Evolutionary conservation across 2,888 invertebrate genomes (phyloP).

Genomic region (Panorpa germanica): DNA sequence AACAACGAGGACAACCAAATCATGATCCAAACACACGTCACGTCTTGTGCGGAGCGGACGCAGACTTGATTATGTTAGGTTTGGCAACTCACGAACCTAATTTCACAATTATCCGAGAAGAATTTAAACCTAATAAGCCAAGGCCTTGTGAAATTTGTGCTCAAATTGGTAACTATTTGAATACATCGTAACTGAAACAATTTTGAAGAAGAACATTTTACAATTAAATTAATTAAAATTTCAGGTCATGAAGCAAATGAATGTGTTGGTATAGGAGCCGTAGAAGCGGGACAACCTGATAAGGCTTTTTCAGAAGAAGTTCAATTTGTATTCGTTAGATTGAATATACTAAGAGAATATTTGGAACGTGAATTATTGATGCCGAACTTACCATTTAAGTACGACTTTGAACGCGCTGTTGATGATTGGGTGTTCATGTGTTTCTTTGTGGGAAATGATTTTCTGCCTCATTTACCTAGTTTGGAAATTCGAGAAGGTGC

Average conservation of each 20-base stretch:
- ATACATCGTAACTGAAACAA: not conserved
- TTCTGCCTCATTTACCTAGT: constrained; percentile 93
- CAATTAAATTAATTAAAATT: constrained; percentile 11
- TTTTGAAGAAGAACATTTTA: not conserved
- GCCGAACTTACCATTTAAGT: constrained; percentile 77
- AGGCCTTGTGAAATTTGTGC: constrained; percentile 92
- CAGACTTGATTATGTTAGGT: constrained; percentile 95
- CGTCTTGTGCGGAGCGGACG: constrained; percentile 95
- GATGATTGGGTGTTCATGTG: constrained; percentile 99
- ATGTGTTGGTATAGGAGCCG: constrained; percentile 55
- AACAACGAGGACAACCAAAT: constrained; percentile 82
- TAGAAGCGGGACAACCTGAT: constrained; percentile 36
- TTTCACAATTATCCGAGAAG: constrained; percentile 96
- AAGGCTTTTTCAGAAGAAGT: constrained; percentile 52
- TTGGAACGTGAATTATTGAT: constrained; percentile 73
- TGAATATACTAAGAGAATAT: constrained; percentile 86
- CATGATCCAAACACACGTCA: constrained; percentile 98
- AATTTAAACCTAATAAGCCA: constrained; percentile 94
- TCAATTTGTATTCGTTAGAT: constrained; percentile 82
- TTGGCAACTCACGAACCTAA: constrained; percentile 97
- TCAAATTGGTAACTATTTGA: constrained; percentile 34
- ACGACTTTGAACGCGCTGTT: constrained; percentile 85
- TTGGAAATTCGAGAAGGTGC: constrained; percentile 95
- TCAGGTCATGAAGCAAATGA: constrained; percentile 87
- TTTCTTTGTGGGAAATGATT: constrained; percentile 99